Conservation (phyloP, 2,113 vertebrate genomes). For the Colistium nudipinnis region DNA sequence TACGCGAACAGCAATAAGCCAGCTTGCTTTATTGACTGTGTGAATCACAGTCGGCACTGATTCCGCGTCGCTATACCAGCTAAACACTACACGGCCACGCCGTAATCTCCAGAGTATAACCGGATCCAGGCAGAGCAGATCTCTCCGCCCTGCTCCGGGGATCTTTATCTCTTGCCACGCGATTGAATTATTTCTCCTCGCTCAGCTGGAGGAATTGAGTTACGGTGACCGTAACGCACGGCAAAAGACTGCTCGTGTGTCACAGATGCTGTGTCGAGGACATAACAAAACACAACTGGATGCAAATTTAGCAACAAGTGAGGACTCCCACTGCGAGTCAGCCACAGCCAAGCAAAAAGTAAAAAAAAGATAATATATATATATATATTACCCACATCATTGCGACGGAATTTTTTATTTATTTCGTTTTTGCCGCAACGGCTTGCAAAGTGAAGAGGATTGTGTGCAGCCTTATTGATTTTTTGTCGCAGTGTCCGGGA, state of each 20-base stretch:
- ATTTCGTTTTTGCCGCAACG: conserved; percentile 58
- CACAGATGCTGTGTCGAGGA: conserved; percentile 53
- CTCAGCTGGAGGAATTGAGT: conserved; percentile 94
- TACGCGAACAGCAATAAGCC: conserved; percentile 60
- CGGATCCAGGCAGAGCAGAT: conserved; percentile 83
- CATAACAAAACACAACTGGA: conserved; percentile 37
- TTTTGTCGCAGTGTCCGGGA: conserved; percentile 69
- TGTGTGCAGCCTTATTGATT: conserved; percentile 80
- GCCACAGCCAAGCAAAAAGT: conserved; percentile 39
- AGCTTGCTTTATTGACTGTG: conserved; percentile 68
- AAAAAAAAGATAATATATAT: no score
- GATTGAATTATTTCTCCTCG: conserved; percentile 95
- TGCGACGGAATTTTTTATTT: no score
- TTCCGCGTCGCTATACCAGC: conserved; percentile 63
- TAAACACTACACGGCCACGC: conserved; percentile 61
- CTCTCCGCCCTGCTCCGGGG: conserved; percentile 86
- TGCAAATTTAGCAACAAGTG: conserved; percentile 60
- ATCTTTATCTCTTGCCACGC: conserved; percentile 90
- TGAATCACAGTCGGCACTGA: conserved; percentile 70
- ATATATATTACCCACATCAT: no score
- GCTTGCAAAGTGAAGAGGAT: conserved; percentile 73
- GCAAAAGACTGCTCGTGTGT: conserved; percentile 72
- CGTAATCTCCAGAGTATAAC: conserved; percentile 86
- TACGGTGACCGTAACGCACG: conserved; percentile 88
- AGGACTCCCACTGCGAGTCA: not conserved